These are phyloP conservation scores for Heliconius charithonia DNA, from an alignment of 2,888 invertebrate genomes.

Conservation along the genomic window DNA sequence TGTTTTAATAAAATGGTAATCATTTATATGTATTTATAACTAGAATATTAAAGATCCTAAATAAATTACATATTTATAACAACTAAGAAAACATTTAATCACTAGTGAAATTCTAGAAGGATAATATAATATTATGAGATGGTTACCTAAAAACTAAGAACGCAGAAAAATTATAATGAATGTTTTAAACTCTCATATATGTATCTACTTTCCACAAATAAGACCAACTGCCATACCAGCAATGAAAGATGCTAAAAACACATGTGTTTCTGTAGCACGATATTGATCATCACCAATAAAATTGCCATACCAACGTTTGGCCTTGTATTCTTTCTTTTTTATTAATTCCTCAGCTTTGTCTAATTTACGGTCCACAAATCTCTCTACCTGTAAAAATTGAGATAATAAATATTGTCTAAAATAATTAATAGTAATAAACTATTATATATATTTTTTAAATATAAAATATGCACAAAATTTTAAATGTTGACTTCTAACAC, in stretches of 20 bases:
- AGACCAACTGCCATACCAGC: slow-evolving; percentile 91
- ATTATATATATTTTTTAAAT: background rate
- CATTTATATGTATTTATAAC: background rate
- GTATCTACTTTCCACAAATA: slow-evolving; percentile 73
- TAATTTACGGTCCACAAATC: slow-evolving; percentile 91
- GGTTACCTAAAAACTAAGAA: background rate
- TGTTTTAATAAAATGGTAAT: background rate
- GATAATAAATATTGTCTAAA: slow-evolving; percentile 9
- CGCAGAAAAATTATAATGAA: background rate
- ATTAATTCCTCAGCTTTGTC: slow-evolving; percentile 90
- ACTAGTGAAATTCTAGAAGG: slow-evolving; percentile 19
- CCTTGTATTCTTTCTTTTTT: slow-evolving; percentile 88
- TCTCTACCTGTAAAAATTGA: slow-evolving; percentile 86
- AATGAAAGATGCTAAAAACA: slow-evolving; percentile 91
- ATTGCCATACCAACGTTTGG: slow-evolving; percentile 90
- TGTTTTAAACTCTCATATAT: background rate
- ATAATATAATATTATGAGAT: slow-evolving; percentile 17
- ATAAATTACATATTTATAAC: slow-evolving; percentile 27
- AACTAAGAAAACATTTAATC: slow-evolving; percentile 32
- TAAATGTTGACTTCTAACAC: too few relatives aligned
- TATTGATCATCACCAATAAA: slow-evolving; percentile 86
- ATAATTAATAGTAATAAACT: background rate
- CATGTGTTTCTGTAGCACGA: slow-evolving; percentile 89
- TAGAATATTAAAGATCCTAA: slow-evolving; percentile 5
- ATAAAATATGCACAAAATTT: background rate